Base-by-base conservation (phyloP, 2,888 invertebrate genomes). In the Sericinus montela region DNA sequence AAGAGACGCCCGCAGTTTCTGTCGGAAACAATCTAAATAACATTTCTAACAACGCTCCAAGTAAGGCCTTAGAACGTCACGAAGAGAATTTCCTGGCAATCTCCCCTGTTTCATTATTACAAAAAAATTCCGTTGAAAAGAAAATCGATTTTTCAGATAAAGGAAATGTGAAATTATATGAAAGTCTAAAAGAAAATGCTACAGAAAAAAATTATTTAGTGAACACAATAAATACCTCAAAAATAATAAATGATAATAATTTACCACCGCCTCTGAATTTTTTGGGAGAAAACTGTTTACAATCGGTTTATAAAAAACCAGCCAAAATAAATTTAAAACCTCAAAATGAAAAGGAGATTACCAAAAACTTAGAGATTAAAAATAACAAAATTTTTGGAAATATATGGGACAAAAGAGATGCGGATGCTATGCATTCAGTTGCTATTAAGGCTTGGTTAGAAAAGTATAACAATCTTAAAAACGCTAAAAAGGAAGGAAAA, bases 21-120 rank as follows among this genome's bases (percentile, higher is more conserved):
- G 54, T 72, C 85, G 88, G 88, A 88, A 82, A 78, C 72, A 83
- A 85, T 85, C 77, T 79, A 59, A 81, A 82, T 73, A 69, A 61
- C 67, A 68, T 69, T 67, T 69, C 60, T 57, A 67, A 62, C 53
- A 60, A 55, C 58, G 58, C 55, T 52, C 60, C 63, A 53, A 63
- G 60, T 53, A 65, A 59, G 52, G 56, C 59, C 53, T 50, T 56
- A 55, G 62, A 68, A 53, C 64, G 57, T 63, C 66, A 61, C 62
- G 67, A 67, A 66, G 70, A 75, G 68, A 74, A 85, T 82, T 80
- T 76, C 75, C 80, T 72, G 70, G 71, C 77, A 83, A 84, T 80
- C 72, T 75, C 69, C 55, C 67, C 77, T 67, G 69, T 72, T 81
- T 72, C 73, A 72, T 59, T 65, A 59, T 53, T 62, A 57, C 63